Percentiles rank a stretch among this genome's conserved stretches.
Evolutionary conservation across 2,113 vertebrate genomes (phyloP).

Genomic region (Notarius lentiginosus): DNA sequence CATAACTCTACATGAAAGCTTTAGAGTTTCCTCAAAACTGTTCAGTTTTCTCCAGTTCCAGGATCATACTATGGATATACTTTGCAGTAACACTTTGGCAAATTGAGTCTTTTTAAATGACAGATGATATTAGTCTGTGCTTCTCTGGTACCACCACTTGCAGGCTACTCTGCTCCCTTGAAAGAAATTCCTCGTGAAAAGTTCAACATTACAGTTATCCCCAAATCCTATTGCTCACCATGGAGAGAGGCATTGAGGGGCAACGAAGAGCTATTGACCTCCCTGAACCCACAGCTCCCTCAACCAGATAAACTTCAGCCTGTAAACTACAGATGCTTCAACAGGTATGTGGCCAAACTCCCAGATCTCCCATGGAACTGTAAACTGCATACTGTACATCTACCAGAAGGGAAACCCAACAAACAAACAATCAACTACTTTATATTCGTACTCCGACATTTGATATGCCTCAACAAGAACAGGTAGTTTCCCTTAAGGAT

Average conservation of each 20-base stretch:
- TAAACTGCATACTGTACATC: not conserved
- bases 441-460: not conserved
- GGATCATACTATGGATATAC: not conserved
- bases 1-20: not conserved
- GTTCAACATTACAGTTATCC: slow-evolving; percentile 89
- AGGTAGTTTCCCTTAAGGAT: not conserved
- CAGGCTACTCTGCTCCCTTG: slow-evolving; percentile 86
- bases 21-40: no score
- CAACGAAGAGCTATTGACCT: slow-evolving; percentile 53
- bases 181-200: slow-evolving; percentile 85
- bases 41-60: no score
- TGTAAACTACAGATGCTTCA: slow-evolving; percentile 82
- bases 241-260: slow-evolving; percentile 79
- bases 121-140: not conserved
- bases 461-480: not conserved
- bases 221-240: slow-evolving; percentile 86
- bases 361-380: not conserved
- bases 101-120: not conserved
- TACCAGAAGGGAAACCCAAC: not conserved
- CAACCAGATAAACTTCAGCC: slow-evolving; percentile 58
- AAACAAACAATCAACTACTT: not conserved
- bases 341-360: slow-evolving; percentile 77
- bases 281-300: slow-evolving; percentile 49
- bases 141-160: not conserved
- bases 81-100: not conserved